These are phyloP conservation scores for Agapornis roseicollis DNA, from an alignment of 2,113 vertebrate genomes.

Conservation along the genomic window DNA sequence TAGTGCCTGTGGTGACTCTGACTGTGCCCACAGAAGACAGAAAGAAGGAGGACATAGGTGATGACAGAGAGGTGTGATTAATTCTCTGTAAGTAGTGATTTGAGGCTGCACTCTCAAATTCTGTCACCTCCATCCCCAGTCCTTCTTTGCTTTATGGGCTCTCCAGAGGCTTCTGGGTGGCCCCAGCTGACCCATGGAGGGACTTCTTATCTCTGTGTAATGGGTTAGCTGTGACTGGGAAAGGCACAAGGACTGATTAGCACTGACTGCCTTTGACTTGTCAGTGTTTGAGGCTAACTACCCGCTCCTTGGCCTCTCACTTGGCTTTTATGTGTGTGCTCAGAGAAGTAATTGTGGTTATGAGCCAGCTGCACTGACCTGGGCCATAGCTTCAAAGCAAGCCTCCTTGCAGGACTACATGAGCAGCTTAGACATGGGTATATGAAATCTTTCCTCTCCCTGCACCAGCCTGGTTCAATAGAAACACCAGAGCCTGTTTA, in stretches of 20 bases:
- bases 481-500: background rate
- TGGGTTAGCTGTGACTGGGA: background rate
- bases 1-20: background rate
- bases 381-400: background rate
- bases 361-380: background rate
- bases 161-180: background rate
- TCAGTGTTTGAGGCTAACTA: background rate
- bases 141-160: background rate
- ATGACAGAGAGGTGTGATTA: background rate
- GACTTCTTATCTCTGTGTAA: background rate
- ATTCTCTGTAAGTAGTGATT: accelerated
- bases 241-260: background rate
- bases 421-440: background rate
- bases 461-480: background rate
- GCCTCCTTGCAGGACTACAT: background rate
- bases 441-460: background rate
- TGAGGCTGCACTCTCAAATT: background rate
- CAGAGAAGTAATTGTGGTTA: background rate
- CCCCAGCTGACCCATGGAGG: background rate
- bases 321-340: background rate
- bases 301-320: background rate
- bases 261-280: background rate
- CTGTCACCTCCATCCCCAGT: background rate
- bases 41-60: background rate
- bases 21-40: background rate